Base-by-base conservation (phyloP, 2,888 invertebrate species). In the Doris montereyensis region DNA sequence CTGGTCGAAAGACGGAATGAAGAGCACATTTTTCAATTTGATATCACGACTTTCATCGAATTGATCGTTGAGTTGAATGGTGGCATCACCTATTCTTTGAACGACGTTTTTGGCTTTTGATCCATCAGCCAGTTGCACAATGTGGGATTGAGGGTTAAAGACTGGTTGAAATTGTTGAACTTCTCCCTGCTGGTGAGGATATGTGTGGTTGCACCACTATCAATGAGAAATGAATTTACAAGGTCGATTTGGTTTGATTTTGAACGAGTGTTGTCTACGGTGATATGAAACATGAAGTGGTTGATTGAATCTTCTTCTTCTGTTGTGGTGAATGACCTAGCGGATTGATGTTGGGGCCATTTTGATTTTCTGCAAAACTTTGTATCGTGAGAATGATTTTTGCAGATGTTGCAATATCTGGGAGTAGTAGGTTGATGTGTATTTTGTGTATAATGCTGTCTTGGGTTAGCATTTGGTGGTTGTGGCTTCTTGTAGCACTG, bases 121-220 rank as follows among this genome's bases (percentile, higher is more conserved):
- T 41, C 52, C 52, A 41, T 41, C 52, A 10, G 52, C 52, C 17
- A 41, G 52, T 41, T 41, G 52, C 8, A 41, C 17, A 17, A 17
- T 41, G 52, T 41, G 17, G 17, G 52, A 41, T 41, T 41, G 8
- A 41, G 52, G 52, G 52, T 41, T 41, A 17, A 41, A 41, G 5
- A 41, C 17, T 41, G 52, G 52, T 41, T 17, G 8, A 83, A 83
- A 21, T 41, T 67, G 1, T 65, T 24, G 58, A 83, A 83, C 41
- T 73, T 82, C 1, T 65, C 34, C 34, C 78, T 62, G 60, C 84
- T 80, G 10, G 71, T 84, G 1, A 84, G 21, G 10, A 84, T 81
- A 68, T 68, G 30, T 28, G 24, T 24, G 24, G 21, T 84, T 82
- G 0, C 68, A 68, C 68, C 68, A 68, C 68, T 68, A 30, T 68